Evolutionary conservation across 2,113 vertebrate species (phyloP), one percentile per base, ranked within the genome.

Genomic region (Colius striatus): DNA sequence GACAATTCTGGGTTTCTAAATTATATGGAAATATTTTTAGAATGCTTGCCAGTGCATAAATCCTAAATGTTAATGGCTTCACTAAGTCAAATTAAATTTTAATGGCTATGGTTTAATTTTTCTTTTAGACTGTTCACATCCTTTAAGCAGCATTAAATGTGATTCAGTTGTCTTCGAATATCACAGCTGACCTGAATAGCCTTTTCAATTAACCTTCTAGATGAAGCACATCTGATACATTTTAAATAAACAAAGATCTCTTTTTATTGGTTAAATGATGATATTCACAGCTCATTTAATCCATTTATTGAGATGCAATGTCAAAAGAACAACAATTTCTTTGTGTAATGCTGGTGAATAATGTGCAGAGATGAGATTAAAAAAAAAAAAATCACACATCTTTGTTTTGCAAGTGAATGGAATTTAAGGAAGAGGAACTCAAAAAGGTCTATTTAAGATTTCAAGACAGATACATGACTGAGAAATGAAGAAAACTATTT

Each of bases 41-140:
- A 97, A 91, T 92, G 94, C 96, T 92, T 96, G 73, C 79, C 32
- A 65, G 85, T 94, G 88, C 95, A 92, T 94, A 88, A 97, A 96
- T 84, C 62, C 50, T 72, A 91, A 95, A 95, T 94, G 89, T 95
- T 97, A 97, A 97, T 96, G 79, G 70, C 79, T 94, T 96, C 84
- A 70, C 91, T 84, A 92, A 96, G 90, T 97, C 81, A 97, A 96
- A 97, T 97, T 97, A 96, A 97, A 96, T 96, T 96, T 97, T 96
- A 97, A 97, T 96, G 87, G 17, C 75, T 81, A 26, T 53, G 32
- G 86, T 77, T 97, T 97, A 95, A 94, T 95, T 94, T 94, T 93
- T 95, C 54, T 93, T 94, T 85, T 84, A 93, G 87, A 72, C 58
- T 34, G n/a, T 85, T 95, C 90, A 48, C 41, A 89, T 94, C 41